phyloP scores from a whole-genome alignment of 2,797 vertebrate genomes.

The Schizopygopsis pylzovi region DNA sequence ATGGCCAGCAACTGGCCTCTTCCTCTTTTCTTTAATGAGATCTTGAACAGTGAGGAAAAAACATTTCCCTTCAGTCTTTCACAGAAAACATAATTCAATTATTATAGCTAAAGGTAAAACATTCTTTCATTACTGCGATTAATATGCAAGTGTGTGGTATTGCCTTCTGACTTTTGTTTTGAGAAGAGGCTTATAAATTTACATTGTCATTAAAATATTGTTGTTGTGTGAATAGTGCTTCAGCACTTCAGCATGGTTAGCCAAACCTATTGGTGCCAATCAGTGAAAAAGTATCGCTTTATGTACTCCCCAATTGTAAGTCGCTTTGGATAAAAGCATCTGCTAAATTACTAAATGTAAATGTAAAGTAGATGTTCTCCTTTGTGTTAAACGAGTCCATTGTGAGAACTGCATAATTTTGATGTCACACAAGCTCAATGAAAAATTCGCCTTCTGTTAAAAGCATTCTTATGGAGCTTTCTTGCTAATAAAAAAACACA shows the following conservation, averaged over 20 bases:
- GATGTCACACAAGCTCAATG: neutral
- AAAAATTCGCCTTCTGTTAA: neutral
- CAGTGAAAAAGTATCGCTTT: neutral
- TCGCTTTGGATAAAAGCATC: no score
- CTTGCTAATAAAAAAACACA: neutral
- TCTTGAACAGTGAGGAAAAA: neutral
- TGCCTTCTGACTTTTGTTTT: neutral
- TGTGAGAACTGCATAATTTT: neutral
- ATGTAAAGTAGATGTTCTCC: neutral
- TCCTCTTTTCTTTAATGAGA: constrained; percentile 51
- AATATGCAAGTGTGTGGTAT: neutral
- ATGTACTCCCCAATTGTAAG: no score
- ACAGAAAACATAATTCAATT: constrained; percentile 46
- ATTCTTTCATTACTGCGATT: no score
- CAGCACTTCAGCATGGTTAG: neutral
- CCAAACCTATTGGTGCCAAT: neutral
- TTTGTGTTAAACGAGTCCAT: neutral
- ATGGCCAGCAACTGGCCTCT: constrained; percentile 22
- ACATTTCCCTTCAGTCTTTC: constrained; percentile 30
- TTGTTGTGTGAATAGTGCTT: neutral
- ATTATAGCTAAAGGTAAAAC: constrained; percentile 24
- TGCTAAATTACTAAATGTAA: no score
- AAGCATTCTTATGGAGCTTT: neutral
- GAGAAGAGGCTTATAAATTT: neutral
- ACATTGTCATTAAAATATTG: neutral